A percentile compares a stretch with the other conserved stretches of the same genome.
Evolutionary conservation across 2,797 vertebrate species (phyloP).

Genomic region (Tamandua tetradactyla): DNA sequence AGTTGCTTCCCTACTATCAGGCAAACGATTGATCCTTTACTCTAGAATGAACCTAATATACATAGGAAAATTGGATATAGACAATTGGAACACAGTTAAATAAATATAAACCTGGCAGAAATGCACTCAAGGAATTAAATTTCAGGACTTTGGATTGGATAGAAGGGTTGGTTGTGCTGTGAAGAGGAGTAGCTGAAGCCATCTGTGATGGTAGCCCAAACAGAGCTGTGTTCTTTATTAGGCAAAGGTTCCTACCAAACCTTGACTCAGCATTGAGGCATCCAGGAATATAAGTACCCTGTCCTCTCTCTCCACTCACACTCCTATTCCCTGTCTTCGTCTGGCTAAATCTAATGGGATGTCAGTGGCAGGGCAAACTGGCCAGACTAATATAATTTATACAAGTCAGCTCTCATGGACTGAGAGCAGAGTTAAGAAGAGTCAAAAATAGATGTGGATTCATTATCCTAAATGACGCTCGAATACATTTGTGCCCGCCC

Average conservation of each 20-base stretch:
- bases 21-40: not conserved
- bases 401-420: not conserved
- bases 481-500: not conserved
- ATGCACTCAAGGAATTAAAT: not conserved
- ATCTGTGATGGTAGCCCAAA: not conserved
- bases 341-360: not conserved
- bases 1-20: not conserved
- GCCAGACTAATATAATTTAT: not conserved
- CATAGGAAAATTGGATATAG: not conserved
- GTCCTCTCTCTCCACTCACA: not conserved
- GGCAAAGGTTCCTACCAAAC: not conserved
- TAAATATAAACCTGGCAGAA: not conserved
- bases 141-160: not conserved
- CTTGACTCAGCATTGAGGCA: not conserved
- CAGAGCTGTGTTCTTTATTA: not conserved
- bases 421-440: not conserved
- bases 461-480: not conserved
- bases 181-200: not conserved
- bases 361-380: not conserved
- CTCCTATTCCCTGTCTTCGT: not conserved
- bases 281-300: not conserved
- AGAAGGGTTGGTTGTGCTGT: not conserved
- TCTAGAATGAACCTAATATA: not conserved
- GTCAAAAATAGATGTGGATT: not conserved
- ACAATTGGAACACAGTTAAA: not conserved